phyloP scores from a whole-genome alignment of 2,797 vertebrate genomes.

The Orientallactaga sibirica region DNA sequence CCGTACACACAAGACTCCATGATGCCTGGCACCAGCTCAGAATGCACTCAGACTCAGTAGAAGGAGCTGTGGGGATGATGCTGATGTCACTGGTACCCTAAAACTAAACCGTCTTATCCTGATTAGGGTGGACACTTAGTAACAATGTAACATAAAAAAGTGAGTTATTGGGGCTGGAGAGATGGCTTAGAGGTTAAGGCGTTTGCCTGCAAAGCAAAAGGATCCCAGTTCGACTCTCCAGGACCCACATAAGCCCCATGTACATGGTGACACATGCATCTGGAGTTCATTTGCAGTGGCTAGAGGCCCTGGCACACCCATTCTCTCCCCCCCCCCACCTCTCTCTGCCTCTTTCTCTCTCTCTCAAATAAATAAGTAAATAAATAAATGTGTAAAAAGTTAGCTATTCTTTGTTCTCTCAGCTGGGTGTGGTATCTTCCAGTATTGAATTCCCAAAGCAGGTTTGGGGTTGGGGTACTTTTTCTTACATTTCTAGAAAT shows the following conservation, averaged over 20 bases:
- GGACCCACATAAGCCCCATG: no score
- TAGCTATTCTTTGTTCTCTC: background rate
- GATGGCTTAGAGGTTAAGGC: no score
- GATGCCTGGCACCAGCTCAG: background rate
- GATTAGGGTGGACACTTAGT: background rate
- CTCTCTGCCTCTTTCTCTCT: no score
- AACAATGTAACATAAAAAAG: background rate
- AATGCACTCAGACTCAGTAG: background rate
- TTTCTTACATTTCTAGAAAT: background rate
- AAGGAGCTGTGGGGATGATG: background rate
- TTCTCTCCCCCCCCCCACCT: no score
- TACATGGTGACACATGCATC: no score
- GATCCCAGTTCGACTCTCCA: no score
- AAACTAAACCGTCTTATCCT: constrained; percentile 15
- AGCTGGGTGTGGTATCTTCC: background rate
- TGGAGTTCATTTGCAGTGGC: no score
- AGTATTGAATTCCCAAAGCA: constrained; percentile 12
- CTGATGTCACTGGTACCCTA: background rate
- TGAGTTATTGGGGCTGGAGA: background rate
- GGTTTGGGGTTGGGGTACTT: background rate
- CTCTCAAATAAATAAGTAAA: no score
- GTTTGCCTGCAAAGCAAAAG: no score
- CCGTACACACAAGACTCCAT: background rate
- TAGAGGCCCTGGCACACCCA: no score
- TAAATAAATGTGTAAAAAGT: no score